A percentile compares a stretch with the other conserved stretches of the same genome.
These are phyloP conservation scores for Crepidodera aurea DNA, from an alignment of 2,888 invertebrate species.

Conservation along the genomic window DNA sequence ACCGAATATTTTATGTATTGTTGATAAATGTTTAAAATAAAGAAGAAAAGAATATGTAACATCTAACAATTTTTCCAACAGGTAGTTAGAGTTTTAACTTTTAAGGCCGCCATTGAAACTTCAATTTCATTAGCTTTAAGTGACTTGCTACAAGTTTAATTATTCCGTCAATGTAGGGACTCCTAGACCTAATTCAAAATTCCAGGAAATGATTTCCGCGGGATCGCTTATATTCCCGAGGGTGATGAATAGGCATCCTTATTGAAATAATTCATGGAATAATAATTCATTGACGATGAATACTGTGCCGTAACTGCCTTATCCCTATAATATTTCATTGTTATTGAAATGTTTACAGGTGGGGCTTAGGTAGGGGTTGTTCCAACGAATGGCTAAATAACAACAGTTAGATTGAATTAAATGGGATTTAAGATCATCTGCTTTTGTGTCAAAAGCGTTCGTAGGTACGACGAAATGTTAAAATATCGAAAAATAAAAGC, in stretches of 20 bases:
- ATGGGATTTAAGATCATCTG: too few relatives aligned
- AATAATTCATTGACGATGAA: slow-evolving; percentile 26
- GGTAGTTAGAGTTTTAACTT: too few relatives aligned
- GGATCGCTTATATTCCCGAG: slow-evolving; percentile 17
- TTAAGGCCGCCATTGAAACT: neutral
- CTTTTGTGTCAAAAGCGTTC: too few relatives aligned
- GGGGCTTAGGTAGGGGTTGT: slow-evolving; percentile 1
- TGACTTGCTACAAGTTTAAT: slow-evolving; percentile 7
- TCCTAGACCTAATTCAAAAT: slow-evolving; percentile 22
- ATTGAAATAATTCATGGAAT: slow-evolving; percentile 29
- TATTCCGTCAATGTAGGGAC: slow-evolving; percentile 7
- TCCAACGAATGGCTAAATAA: neutral
- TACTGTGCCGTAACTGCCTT: slow-evolving; percentile 12
- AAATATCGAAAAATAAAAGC: too few relatives aligned
- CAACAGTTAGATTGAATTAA: neutral
- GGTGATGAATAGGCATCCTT: slow-evolving; percentile 31
- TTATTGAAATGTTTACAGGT: slow-evolving; percentile 21
- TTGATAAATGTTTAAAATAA: too few relatives aligned
- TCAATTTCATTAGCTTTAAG: neutral
- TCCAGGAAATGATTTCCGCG: slow-evolving; percentile 27
- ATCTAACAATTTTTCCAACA: too few relatives aligned
- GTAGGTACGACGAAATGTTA: too few relatives aligned
- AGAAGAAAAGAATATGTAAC: too few relatives aligned
- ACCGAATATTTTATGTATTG: too few relatives aligned
- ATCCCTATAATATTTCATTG: slow-evolving; percentile 24